These are phyloP conservation scores for Cervus canadensis DNA, from an alignment of 2,113 vertebrate species.

Conservation along the genomic window DNA sequence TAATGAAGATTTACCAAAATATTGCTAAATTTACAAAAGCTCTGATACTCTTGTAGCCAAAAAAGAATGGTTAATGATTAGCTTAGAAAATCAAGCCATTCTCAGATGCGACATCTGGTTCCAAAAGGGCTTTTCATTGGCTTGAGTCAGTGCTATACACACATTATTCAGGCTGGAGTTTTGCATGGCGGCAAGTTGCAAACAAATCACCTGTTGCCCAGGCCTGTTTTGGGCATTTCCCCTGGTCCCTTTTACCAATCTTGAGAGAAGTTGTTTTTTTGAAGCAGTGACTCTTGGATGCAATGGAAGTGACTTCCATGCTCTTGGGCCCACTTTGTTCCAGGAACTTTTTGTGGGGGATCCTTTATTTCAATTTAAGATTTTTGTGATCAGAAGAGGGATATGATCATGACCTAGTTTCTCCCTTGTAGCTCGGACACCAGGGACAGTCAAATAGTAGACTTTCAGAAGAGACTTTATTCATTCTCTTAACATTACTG, in stretches of 20 bases:
- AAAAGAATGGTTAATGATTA: neutral
- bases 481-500: neutral
- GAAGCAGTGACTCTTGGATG: neutral
- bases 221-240: neutral
- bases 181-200: neutral
- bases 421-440: neutral
- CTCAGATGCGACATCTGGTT: neutral
- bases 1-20: neutral
- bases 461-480: neutral
- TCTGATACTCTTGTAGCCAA: neutral
- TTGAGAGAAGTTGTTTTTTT: neutral
- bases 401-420: neutral
- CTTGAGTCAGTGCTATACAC: neutral
- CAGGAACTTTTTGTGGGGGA: neutral
- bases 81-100: neutral
- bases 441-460: neutral
- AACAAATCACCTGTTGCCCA: neutral
- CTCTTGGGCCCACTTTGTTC: neutral
- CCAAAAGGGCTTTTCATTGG: neutral
- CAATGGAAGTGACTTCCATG: neutral
- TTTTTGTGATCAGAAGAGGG: neutral
- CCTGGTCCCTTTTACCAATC: neutral
- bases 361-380: neutral
- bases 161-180: neutral
- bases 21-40: slow-evolving; percentile 5